Percentiles rank a stretch among this genome's conserved stretches.
phyloP scores from a whole-genome alignment of 2,113 vertebrate species.

The Hemichromis elongatus region DNA sequence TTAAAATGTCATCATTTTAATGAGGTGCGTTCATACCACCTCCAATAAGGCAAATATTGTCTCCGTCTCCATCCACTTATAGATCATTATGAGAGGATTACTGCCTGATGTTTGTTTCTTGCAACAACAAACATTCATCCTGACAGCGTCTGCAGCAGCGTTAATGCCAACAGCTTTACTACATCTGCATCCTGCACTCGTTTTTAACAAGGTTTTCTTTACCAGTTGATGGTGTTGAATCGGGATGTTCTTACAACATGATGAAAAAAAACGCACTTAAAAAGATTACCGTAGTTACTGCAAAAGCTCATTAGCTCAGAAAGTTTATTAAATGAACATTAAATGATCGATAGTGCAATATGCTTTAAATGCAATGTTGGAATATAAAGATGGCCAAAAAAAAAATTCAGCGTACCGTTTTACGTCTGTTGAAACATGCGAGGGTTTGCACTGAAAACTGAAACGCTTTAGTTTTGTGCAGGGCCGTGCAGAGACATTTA shows the following conservation, averaged over 20 bases:
- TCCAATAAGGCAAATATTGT: neutral
- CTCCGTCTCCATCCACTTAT: neutral
- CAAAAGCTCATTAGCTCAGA: neutral
- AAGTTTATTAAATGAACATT: neutral
- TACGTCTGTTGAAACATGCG: neutral
- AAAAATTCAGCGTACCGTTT: neutral
- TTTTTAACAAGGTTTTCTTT: conserved; percentile 10
- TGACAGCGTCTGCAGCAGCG: neutral
- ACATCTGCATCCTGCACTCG: neutral
- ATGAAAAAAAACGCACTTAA: neutral
- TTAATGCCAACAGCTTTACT: neutral
- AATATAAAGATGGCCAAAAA: neutral
- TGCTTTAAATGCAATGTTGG: neutral
- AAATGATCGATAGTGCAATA: neutral
- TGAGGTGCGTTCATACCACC: neutral
- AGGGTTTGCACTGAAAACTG: neutral
- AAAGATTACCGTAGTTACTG: neutral
- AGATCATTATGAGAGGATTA: neutral
- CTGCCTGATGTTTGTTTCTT: neutral
- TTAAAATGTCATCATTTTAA: neutral
- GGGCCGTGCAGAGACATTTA: no score
- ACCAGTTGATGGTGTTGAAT: neutral
- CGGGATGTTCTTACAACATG: neutral
- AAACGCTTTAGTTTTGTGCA: neutral
- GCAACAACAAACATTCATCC: neutral